Conservation (phyloP, 2,113 vertebrate genomes). For the Thamnaconus septentrionalis region DNA sequence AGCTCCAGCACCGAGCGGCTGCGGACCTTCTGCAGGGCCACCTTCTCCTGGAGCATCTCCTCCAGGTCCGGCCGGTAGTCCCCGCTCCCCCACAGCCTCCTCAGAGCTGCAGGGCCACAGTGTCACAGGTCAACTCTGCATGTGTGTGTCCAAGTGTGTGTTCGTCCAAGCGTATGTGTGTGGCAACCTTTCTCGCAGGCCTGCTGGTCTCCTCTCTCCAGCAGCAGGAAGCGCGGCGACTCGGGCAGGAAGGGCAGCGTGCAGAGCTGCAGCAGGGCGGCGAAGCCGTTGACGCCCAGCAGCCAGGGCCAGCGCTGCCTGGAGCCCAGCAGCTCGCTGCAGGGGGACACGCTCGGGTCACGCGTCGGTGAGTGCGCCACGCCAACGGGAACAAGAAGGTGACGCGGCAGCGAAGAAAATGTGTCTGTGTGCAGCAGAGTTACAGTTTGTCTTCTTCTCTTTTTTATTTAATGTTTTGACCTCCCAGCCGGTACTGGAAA, state of each 20-base stretch:
- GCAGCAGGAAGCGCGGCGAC: constrained; percentile 82
- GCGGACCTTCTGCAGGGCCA: constrained; percentile 56
- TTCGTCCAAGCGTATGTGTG: not conserved
- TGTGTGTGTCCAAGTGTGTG: too few species aligned
- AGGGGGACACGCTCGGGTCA: constrained; percentile 4
- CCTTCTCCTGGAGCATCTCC: constrained; percentile 80
- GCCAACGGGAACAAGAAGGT: too few species aligned
- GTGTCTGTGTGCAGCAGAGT: too few species aligned
- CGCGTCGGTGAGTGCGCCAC: too few species aligned
- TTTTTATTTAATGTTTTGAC: not conserved
- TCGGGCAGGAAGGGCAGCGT: constrained; percentile 82
- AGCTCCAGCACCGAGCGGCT: constrained; percentile 70
- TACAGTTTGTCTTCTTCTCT: too few species aligned
- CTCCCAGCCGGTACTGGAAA: not conserved
- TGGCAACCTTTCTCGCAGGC: constrained; percentile 76
- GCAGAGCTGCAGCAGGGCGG: constrained; percentile 77
- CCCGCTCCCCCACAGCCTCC: constrained; percentile 74
- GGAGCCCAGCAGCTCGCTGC: constrained; percentile 80
- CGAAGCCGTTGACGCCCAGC: constrained; percentile 68
- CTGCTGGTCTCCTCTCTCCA: constrained; percentile 75
- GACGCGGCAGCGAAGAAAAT: too few species aligned
- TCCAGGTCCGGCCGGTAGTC: constrained; percentile 73
- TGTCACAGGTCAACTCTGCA: too few species aligned
- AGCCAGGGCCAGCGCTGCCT: constrained; percentile 78
- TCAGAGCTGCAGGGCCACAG: constrained; percentile 66